Percentiles rank a stretch among this genome's conserved stretches.
These are phyloP conservation scores for Zygogramma bicolorata DNA, from an alignment of 2,888 invertebrate genomes.

Conservation along the genomic window DNA sequence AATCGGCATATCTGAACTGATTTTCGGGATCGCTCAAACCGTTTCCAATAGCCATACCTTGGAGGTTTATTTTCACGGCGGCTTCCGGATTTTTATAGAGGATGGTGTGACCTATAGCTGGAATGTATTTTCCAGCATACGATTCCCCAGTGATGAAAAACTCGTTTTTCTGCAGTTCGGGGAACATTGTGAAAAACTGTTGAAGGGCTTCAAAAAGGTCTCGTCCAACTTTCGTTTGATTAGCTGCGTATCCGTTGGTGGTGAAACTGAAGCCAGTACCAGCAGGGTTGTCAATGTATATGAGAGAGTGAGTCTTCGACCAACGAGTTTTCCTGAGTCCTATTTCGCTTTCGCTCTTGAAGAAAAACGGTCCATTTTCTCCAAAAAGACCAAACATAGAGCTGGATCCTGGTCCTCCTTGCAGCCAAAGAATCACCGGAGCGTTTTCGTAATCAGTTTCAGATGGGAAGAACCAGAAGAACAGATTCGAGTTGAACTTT, in stretches of 20 bases:
- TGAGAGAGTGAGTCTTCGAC: constrained; percentile 81
- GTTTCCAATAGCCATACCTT: constrained; percentile 83
- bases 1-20: constrained; percentile 82
- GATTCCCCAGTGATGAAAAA: constrained; percentile 79
- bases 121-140: constrained; percentile 74
- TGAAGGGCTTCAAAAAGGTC: constrained; percentile 81
- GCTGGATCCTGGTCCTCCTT: constrained; percentile 87
- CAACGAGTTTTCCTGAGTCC: constrained; percentile 80
- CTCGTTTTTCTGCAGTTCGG: constrained; percentile 78
- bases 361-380: constrained; percentile 79
- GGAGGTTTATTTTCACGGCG: constrained; percentile 75
- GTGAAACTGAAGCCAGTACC: constrained; percentile 91
- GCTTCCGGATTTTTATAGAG: constrained; percentile 74
- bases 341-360: constrained; percentile 66
- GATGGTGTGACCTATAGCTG: constrained; percentile 82
- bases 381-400: constrained; percentile 85
- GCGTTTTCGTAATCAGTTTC: constrained; percentile 70
- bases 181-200: constrained; percentile 89
- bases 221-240: constrained; percentile 84
- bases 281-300: constrained; percentile 94
- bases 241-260: constrained; percentile 80
- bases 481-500: constrained; percentile 82
- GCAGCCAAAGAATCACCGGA: constrained; percentile 86
- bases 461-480: constrained; percentile 94
- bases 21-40: constrained; percentile 84